Evolutionary conservation across 1,140 invertebrate species (phyloP).

Genomic region (Heliconius nattereri): DNA sequence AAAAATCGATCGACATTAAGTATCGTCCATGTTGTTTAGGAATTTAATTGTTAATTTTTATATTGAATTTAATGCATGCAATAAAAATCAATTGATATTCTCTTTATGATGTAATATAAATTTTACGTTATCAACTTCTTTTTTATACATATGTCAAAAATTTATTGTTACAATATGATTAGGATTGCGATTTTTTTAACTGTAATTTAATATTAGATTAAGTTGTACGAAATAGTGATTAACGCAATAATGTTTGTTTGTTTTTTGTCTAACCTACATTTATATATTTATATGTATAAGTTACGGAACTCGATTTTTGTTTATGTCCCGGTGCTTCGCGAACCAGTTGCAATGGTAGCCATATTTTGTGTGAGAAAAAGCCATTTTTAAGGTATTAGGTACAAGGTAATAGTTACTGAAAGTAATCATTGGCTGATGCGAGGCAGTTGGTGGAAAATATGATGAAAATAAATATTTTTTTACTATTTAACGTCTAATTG

Average conservation of each 20-base stretch:
- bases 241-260: slow-evolving; percentile 57
- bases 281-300: slow-evolving; percentile 17
- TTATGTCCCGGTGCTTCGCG: slow-evolving; percentile 43
- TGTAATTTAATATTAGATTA: slow-evolving; percentile 63
- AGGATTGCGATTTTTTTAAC: slow-evolving; percentile 57
- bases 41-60: slow-evolving; percentile 65
- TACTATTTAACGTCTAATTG: not conserved
- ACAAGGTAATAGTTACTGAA: slow-evolving; percentile 37
- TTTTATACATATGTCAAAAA: slow-evolving; percentile 58
- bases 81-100: slow-evolving; percentile 78
- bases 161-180: slow-evolving; percentile 64
- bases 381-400: slow-evolving; percentile 35
- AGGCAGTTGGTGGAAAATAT: not conserved
- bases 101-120: slow-evolving; percentile 67
- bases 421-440: not conserved
- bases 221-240: slow-evolving; percentile 56
- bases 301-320: slow-evolving; percentile 40
- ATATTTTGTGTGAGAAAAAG: slow-evolving; percentile 40
- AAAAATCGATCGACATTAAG: slow-evolving; percentile 38
- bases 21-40: slow-evolving; percentile 72
- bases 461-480: not conserved
- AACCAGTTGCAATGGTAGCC: slow-evolving; percentile 33
- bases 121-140: slow-evolving; percentile 48
- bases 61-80: slow-evolving; percentile 66
- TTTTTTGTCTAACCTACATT: slow-evolving; percentile 41